Conservation (phyloP, 2,113 vertebrate genomes). For the human region DNA sequence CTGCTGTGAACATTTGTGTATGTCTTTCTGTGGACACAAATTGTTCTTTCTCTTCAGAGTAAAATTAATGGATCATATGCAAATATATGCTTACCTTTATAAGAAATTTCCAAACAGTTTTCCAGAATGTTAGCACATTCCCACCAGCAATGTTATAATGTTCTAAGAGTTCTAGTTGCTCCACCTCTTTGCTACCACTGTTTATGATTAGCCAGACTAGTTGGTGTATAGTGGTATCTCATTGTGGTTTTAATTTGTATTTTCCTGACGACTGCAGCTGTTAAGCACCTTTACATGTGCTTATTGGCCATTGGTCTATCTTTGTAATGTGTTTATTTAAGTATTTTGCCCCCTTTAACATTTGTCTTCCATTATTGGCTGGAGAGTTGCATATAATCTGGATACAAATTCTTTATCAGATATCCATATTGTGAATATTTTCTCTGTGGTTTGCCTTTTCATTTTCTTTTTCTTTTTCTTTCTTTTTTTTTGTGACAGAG, state of each 20-base stretch:
- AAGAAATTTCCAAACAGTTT: neutral
- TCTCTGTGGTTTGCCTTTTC: constrained; percentile 41
- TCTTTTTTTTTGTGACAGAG: too few relatives aligned
- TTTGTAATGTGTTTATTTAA: constrained; percentile 4
- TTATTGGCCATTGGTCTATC: neutral
- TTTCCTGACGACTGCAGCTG: neutral
- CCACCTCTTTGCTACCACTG: neutral
- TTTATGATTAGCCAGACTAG: neutral
- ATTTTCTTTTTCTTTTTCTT: neutral
- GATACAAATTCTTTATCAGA: neutral
- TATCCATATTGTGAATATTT: neutral
- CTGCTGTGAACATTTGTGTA: neutral
- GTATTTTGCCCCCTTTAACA: constrained; percentile 14
- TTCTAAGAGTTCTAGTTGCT: neutral
- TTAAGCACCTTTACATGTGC: neutral
- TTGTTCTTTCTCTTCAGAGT: constrained; percentile 28
- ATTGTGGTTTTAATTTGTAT: constrained; percentile 29
- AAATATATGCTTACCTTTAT: constrained; percentile 12
- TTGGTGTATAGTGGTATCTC: neutral
- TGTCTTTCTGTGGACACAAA: neutral
- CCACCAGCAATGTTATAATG: neutral
- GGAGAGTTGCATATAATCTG: neutral
- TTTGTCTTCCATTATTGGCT: neutral
- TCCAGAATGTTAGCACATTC: neutral
- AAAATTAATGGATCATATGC: neutral